phyloP scores from a whole-genome alignment of 2,888 invertebrate genomes.

The Panorpa germanica region DNA sequence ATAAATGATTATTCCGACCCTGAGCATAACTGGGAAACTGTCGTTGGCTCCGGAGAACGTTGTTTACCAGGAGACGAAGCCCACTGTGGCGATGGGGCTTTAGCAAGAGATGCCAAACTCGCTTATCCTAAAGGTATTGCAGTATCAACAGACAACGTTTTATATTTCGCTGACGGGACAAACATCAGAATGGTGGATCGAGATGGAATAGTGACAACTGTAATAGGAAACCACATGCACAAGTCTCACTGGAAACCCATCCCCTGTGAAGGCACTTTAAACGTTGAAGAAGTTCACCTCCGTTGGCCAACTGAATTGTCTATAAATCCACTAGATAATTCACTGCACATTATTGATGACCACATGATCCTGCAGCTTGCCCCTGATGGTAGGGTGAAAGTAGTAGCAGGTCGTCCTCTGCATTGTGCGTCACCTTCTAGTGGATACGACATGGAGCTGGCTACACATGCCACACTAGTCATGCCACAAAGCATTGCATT shows the following conservation, averaged over 20 bases:
- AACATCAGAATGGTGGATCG: conserved; percentile 85
- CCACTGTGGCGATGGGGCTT: conserved; percentile 88
- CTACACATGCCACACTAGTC: conserved; percentile 76
- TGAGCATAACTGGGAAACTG: conserved; percentile 85
- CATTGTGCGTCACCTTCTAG: conserved; percentile 76
- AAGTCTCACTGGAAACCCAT: conserved; percentile 87
- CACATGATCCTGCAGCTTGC: conserved; percentile 89
- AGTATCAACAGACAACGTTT: conserved; percentile 74
- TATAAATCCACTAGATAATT: conserved; percentile 86
- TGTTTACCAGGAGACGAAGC: conserved; percentile 87
- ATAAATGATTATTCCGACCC: conserved; percentile 68
- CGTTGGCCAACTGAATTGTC: conserved; percentile 93
- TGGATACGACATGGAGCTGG: conserved; percentile 68
- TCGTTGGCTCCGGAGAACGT: conserved; percentile 86
- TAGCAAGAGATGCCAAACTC: conserved; percentile 82
- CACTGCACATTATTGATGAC: conserved; percentile 88
- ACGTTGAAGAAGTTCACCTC: conserved; percentile 82
- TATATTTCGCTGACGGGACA: conserved; percentile 92
- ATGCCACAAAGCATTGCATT: conserved; percentile 92
- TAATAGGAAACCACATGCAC: conserved; percentile 85
- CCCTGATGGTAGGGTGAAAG: conserved; percentile 75
- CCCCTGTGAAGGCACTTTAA: conserved; percentile 77
- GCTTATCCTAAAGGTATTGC: conserved; percentile 95
- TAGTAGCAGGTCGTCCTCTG: conserved; percentile 81
- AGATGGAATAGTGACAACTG: conserved; percentile 80